Evolutionary conservation across 2,888 invertebrate genomes (phyloP), one percentile per base, ranked within the genome.

Genomic region (Marronus borbonicus): DNA sequence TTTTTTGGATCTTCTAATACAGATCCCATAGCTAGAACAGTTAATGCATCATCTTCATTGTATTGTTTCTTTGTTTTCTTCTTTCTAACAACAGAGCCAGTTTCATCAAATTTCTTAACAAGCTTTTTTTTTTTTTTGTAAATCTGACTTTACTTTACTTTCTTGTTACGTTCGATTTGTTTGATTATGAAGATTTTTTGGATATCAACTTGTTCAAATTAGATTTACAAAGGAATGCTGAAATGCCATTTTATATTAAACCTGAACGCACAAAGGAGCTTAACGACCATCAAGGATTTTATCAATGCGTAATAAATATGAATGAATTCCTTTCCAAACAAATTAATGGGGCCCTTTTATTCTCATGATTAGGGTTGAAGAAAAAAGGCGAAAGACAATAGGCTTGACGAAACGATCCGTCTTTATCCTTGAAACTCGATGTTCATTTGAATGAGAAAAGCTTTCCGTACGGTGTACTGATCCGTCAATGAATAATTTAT

Each of bases 291-390:
- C 36, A 58, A 39, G 72, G 24, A 69, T 72, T 72, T 72, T 72
- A 72, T 60, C 72, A 58, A 20, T 44, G 39, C 31, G 39, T 39
- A 58, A 72, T 72, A 72, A 72, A 72, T 72, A 72, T 72, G 72
- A 36, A 12, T 58, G 72, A 72, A 60, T 72, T 72, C 58, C 39
- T 39, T 24, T 39, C 39, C 58, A 72, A 72, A 72, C 72, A 72
- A 36, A 72, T 58, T 58, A 58, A 72, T 58, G 39, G 36, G 58
- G 39, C 58, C 72, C 58, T 72, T 68, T 39, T 72, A 39, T 72
- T 72, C 72, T 58, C 72, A 39, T 44, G 58, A 72, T 72, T 72
- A 31, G 39, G 50, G 39, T 58, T 55, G 58, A 72, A 60, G 36
- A 72, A 72, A 72, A 72, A 72, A 60, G 39, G 12, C 14, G 20